phyloP scores from a whole-genome alignment of 2,888 invertebrate species.

The Dermolepida albohirtum region DNA sequence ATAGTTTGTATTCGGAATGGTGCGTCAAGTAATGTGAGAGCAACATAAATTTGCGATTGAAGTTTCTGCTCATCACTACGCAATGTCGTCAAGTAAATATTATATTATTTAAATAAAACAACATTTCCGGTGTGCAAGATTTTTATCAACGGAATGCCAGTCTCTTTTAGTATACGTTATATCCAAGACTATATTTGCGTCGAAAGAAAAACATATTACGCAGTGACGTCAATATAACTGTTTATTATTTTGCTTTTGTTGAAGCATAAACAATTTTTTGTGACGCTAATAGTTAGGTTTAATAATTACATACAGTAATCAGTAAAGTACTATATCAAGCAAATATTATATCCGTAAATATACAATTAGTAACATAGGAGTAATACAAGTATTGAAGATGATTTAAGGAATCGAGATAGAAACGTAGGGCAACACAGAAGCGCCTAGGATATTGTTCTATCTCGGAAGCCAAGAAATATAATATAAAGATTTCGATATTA shows the following conservation, averaged over 20 bases:
- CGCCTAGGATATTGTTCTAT: too few relatives aligned
- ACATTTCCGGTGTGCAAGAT: slow-evolving; percentile 37
- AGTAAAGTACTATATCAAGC: too few relatives aligned
- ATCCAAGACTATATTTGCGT: slow-evolving; percentile 9
- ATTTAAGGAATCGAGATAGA: too few relatives aligned
- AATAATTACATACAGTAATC: background rate
- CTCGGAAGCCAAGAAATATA: too few relatives aligned
- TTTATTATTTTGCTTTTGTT: slow-evolving; percentile 4
- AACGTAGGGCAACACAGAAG: too few relatives aligned
- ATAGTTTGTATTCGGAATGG: slow-evolving; percentile 29
- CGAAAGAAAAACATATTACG: slow-evolving; percentile 12
- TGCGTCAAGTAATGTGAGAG: slow-evolving; percentile 26
- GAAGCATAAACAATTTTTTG: background rate
- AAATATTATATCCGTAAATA: too few relatives aligned
- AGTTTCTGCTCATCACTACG: slow-evolving; percentile 26
- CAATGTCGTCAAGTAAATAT: slow-evolving; percentile 35
- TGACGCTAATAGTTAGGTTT: background rate
- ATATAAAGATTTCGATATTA: too few relatives aligned
- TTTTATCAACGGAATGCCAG: slow-evolving; percentile 31
- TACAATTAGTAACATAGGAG: too few relatives aligned
- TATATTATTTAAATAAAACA: slow-evolving; percentile 38
- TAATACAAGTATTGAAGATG: too few relatives aligned
- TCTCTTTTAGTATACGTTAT: slow-evolving; percentile 19
- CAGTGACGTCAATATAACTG: slow-evolving; percentile 31
- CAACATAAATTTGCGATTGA: slow-evolving; percentile 34